phyloP scores from a whole-genome alignment of 2,113 vertebrate species.

The Nothoprocta pentlandii region DNA sequence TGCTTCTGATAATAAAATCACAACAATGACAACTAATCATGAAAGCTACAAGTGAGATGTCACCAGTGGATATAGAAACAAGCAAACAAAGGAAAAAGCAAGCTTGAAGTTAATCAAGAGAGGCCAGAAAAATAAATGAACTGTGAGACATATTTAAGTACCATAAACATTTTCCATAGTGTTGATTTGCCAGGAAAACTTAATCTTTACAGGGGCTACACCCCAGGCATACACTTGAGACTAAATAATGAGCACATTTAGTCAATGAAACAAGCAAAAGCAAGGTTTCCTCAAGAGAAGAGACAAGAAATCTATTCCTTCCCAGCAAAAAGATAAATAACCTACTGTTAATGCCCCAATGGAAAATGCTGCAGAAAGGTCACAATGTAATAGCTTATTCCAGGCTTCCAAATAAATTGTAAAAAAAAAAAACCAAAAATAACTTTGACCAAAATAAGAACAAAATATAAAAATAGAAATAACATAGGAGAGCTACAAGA shows the following conservation, averaged over 20 bases:
- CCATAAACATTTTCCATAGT: conserved; percentile 45
- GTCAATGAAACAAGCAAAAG: conserved; percentile 69
- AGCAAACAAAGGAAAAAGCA: conserved; percentile 21
- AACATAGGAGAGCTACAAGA: background rate
- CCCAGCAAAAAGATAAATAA: conserved; percentile 62
- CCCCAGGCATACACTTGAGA: conserved; percentile 53
- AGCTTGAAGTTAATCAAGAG: conserved; percentile 45
- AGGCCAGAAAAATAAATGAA: conserved; percentile 60
- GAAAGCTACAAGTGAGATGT: conserved; percentile 31
- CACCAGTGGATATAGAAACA: background rate
- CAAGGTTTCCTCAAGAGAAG: conserved; percentile 59
- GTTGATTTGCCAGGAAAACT: conserved; percentile 31
- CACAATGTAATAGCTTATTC: conserved; percentile 39
- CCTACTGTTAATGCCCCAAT: conserved; percentile 46
- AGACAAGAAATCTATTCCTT: conserved; percentile 65
- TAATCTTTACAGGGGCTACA: conserved; percentile 52
- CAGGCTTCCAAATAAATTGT: background rate
- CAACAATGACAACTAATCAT: background rate
- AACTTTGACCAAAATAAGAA: background rate
- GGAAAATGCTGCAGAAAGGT: conserved; percentile 57
- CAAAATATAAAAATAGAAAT: background rate
- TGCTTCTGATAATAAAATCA: conserved; percentile 24
- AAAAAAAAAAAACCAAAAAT: background rate
- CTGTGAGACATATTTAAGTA: conserved; percentile 58
- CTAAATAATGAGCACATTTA: conserved; percentile 69